A percentile compares a stretch with the other conserved stretches of the same genome.
Conservation (phyloP, 2,797 vertebrate species). For the Paratrypauchen microcephalus region DNA sequence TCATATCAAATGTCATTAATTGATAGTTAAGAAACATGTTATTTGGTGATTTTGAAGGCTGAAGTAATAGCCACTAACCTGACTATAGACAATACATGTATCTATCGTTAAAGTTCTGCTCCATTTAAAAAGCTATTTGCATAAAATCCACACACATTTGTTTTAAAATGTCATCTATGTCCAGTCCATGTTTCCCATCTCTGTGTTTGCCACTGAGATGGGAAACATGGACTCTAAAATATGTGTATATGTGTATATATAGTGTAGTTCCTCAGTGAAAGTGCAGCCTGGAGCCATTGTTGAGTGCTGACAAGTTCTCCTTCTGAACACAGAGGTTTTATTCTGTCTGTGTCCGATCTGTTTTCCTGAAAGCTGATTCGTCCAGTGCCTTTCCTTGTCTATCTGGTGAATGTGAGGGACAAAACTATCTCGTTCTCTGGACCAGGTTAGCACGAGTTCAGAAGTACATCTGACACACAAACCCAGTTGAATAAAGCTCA, state of each 20-base stretch:
- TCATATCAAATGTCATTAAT: neutral
- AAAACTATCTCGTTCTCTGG: neutral
- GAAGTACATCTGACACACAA: neutral
- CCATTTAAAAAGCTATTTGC: neutral
- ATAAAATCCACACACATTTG: neutral
- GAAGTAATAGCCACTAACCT: neutral
- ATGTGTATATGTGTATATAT: no score
- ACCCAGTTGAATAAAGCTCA: constrained; percentile 1
- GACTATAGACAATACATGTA: neutral
- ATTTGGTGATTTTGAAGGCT: neutral
- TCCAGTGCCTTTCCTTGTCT: neutral
- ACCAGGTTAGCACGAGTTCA: neutral
- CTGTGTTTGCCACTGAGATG: neutral
- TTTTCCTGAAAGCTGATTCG: constrained; percentile 8
- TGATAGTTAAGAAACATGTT: neutral
- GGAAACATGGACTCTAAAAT: constrained; percentile 6
- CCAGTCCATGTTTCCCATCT: no score
- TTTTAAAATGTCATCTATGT: neutral
- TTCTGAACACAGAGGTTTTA: constrained; percentile 5
- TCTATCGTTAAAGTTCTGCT: no score
- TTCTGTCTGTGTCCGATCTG: neutral
- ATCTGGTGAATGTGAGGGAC: neutral
- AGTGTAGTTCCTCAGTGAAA: neutral
- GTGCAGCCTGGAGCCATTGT: constrained; percentile 7
- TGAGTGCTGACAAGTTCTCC: constrained; percentile 11